Evolutionary conservation across 2,113 vertebrate species (phyloP).

Genomic region (Mirounga angustirostris): DNA sequence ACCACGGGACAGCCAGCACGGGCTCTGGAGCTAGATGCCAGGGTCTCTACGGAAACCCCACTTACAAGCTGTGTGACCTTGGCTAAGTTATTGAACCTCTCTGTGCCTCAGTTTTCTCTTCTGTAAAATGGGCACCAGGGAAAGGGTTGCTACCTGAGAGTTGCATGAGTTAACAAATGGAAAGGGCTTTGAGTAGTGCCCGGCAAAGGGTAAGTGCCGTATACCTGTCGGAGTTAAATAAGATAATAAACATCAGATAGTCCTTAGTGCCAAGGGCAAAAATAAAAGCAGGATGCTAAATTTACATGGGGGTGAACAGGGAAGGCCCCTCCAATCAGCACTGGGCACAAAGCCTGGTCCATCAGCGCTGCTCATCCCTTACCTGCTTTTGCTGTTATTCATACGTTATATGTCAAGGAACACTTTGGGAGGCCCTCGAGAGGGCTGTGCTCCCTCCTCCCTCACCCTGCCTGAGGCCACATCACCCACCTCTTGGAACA

Average conservation of each 20-base stretch:
- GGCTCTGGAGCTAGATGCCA: neutral
- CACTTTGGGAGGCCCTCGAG: neutral
- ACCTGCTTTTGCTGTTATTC: rapidly evolving
- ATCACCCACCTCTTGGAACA: conserved; percentile 72
- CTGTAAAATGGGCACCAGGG: neutral
- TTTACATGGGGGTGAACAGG: rapidly evolving
- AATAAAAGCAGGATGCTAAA: rapidly evolving
- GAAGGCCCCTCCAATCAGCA: neutral
- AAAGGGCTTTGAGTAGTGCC: neutral
- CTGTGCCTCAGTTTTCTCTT: neutral
- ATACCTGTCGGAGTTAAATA: rapidly evolving
- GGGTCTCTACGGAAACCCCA: neutral
- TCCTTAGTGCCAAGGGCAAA: neutral
- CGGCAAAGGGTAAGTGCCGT: neutral
- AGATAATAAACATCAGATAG: neutral
- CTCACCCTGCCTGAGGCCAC: neutral
- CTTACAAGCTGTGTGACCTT: neutral
- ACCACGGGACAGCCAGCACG: rapidly evolving
- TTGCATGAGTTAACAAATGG: neutral
- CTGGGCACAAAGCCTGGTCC: rapidly evolving
- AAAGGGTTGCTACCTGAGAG: neutral
- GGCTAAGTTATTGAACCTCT: neutral
- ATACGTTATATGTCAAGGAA: rapidly evolving
- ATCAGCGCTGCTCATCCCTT: rapidly evolving
- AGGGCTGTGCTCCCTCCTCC: neutral